Conservation (phyloP, 2,797 vertebrate species). For the Protosalanx chinensis region DNA sequence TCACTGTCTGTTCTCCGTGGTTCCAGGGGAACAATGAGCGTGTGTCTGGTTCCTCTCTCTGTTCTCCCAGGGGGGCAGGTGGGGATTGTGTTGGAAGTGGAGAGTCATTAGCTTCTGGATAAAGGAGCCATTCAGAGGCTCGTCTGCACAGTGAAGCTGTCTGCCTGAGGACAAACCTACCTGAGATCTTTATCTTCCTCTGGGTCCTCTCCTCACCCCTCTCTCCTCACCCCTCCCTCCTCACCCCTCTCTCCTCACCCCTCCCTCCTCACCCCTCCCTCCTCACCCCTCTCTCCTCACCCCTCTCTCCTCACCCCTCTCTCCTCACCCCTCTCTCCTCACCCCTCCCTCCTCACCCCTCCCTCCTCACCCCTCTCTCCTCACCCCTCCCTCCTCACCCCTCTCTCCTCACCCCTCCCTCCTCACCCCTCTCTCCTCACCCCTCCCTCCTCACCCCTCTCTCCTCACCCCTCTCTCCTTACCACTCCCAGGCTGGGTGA, state of each 20-base stretch:
- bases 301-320: too few relatives aligned
- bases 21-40: background rate
- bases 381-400: background rate
- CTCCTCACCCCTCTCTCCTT: background rate
- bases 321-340: too few relatives aligned
- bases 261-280: background rate
- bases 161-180: background rate
- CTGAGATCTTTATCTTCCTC: background rate
- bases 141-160: conserved; percentile 11
- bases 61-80: conserved; percentile 23
- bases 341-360: too few relatives aligned
- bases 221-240: too few relatives aligned
- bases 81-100: conserved; percentile 29
- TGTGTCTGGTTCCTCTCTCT: background rate
- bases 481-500: too few relatives aligned
- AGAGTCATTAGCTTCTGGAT: conserved; percentile 26
- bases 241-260: background rate
- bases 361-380: background rate
- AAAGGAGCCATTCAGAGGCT: conserved; percentile 23
- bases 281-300: too few relatives aligned
- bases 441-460: too few relatives aligned
- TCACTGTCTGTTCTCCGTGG: background rate
- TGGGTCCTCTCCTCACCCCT: too few relatives aligned
- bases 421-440: too few relatives aligned
- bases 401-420: too few relatives aligned